Base-by-base conservation (phyloP, 1,140 invertebrate species). In the Micrasema minimum region DNA sequence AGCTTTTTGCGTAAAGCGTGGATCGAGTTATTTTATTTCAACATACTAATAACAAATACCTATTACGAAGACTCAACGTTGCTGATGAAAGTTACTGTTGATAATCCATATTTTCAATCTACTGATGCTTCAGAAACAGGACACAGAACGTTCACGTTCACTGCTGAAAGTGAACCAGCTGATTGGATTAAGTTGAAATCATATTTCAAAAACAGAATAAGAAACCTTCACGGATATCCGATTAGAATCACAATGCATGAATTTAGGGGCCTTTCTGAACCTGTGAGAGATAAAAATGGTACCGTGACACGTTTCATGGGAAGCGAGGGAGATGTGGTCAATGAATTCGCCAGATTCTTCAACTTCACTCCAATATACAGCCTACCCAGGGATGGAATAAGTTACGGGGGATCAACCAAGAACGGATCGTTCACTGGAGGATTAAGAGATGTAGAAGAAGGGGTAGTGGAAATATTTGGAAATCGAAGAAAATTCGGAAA, bases 331-430 rank as follows among this genome's bases (percentile, higher is more conserved):
- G 37, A 46, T 2, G 53, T 69, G 6, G 61, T 69, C 6, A 41
- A 50, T 12, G 66, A 73, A 59, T 73, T 66, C 37, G 50, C 67
- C 3, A 73, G 31, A 23, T 12, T 73, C 10, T 45, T 73, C 37
- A 73, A 73, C 22, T 73, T 69, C 37, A 69, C 35, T 31, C 72
- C 72, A 26, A 38, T 73, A 26, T 73, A 73, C 31, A 38, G 22
- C 2, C 22, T 53, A 35, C 55, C 38, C 23, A 64, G 41, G 35
- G 41, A 67, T 23, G 65, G 59, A 48, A 59, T 37, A 5, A 4
- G n/a, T 35, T 37, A 59, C 53, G 61, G 61, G 20, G 61, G 61
- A 3, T 4, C 16, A 12, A 48, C 9, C 1, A 10, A 57, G 12
- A 71, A 71, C 20, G 69, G 61, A 55, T 45, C 38, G 7, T 41